Base-by-base conservation (phyloP, 1,140 invertebrate genomes). In the Drosophila baimaii region DNA sequence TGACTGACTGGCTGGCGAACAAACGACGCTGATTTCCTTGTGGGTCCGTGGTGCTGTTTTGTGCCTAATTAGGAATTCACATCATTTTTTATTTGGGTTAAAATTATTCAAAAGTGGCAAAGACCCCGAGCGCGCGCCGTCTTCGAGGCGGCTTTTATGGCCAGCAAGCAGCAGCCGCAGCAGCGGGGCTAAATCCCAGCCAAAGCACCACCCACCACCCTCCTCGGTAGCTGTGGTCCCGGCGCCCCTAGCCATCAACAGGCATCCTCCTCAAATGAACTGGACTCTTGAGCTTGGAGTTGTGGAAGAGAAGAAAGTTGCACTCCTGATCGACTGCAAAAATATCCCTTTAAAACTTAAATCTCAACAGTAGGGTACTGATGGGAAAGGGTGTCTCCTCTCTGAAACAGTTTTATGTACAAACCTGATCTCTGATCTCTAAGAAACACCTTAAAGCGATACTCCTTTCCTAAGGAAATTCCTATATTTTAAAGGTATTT, bases 61-160 rank as follows among this genome's bases (percentile, higher is more conserved):
- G 66, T 65, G 82, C 77, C 85, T 91, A 91, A 91, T 91, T 91
- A 91, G 77, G 73, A 91, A 91, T 91, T 91, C 90, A 91, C 90
- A 91, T 91, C 85, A 85, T 88, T 91, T 91, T 90, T 91, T 91
- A 91, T 91, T 91, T 84, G 77, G 90, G 80, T 85, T 91, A 84
- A 90, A 90, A 90, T 90, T 90, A 90, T 90, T 90, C 89, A 90
- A 90, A 91, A 76, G 77, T 90, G 78, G 62, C 77, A 76, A 72
- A 72, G 73, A 81, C 79, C 75, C 73, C 64, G 69, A 63, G 64
- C 56, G 41, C 31, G n/a, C 7, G 54, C 51, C 31, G 25, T 81
- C 77, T 74, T 81, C 62, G 66, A 62, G 62, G 69, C 64, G 44
- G 63, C 23, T 47, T 75, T 75, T 81, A 74, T 72, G 54, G 27